A percentile compares a stretch with the other conserved stretches of the same genome.
These are phyloP conservation scores for Rhingia rostrata DNA, from an alignment of 2,888 invertebrate genomes.

Conservation along the genomic window DNA sequence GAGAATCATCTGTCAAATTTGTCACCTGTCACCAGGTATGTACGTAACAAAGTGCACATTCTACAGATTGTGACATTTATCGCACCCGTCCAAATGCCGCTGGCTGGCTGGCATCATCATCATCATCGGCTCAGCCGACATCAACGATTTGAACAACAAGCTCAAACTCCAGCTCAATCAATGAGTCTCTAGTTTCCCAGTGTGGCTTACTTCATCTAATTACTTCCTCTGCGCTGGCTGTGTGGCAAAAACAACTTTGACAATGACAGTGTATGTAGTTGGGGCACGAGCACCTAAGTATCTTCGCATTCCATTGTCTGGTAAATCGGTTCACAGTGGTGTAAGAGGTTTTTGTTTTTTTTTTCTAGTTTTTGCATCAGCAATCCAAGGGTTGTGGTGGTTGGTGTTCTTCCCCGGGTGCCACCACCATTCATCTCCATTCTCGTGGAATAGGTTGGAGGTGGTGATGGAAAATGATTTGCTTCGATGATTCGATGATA, in stretches of 20 bases:
- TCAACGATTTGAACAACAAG: constrained; percentile 5
- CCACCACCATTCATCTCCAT: background rate
- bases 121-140: too few species aligned
- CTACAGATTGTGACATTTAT: constrained; percentile 54
- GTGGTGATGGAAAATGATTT: constrained; percentile 70
- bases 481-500: constrained; percentile 71
- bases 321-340: constrained; percentile 65
- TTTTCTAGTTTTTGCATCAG: too few species aligned
- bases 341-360: constrained; percentile 56
- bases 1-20: constrained; percentile 67
- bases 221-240: constrained; percentile 57
- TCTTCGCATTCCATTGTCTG: constrained; percentile 68
- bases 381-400: constrained; percentile 33
- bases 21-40: constrained; percentile 52
- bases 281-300: constrained; percentile 43
- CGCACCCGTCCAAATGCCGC: constrained; percentile 4
- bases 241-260: constrained; percentile 4
- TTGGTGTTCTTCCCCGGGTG: constrained; percentile 17
- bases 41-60: constrained; percentile 4
- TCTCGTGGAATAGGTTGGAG: constrained; percentile 45
- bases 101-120: constrained; percentile 2
- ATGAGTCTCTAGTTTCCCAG: constrained; percentile 62
- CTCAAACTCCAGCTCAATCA: constrained; percentile 37
- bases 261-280: constrained; percentile 45
- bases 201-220: constrained; percentile 73